Base-by-base conservation (phyloP, 2,113 vertebrate genomes). In the Cyanocitta stelleri region DNA sequence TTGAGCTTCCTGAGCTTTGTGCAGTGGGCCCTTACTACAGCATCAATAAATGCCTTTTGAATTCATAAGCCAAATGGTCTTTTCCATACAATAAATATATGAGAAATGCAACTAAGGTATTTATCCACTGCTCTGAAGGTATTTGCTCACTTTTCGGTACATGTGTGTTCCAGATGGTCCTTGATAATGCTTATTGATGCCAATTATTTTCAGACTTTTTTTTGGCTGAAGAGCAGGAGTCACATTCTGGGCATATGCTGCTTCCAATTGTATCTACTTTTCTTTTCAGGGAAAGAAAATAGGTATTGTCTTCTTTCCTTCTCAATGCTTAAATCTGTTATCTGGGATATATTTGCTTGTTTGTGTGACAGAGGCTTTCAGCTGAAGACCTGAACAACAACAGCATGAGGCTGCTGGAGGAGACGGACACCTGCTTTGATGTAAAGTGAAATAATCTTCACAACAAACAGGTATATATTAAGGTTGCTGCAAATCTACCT, bases 171-270 rank as follows among this genome's bases (percentile, higher is more conserved):
- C 80, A 95, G 59, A 73, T 94, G 82, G 74, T 87, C 73, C 72
- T 85, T 82, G 69, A 80, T 91, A 95, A 87, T 68, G 33, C 39
- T 78, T 92, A 67, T 80, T 92, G 75, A 67, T 78, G 63, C 15
- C 68, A 77, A 78, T 71, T 91, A 91, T 83, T 96, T 93, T 91
- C 71, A 93, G 77, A 67, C 85, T 93, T 95, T 87, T 85, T 94
- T 94, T 91, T 89, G 77, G n/a, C 48, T 82, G 51, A 86, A 67
- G 77, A 85, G 52, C 35, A 89, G 71, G 80, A 85, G 64, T 62
- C 41, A 64, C 52, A 63, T 61, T 52, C 46, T 58, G 59, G 71
- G 35, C 54, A 71, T 48, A 82, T 75, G 88, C 41, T 90, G 71
- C 69, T 86, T 89, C 48, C 78, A 66, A 15, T 85, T 83, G 46